These are phyloP conservation scores for Sanderia malayensis DNA, from an alignment of 30 jellyfish, hydroid and myxozoan genomes.

Conservation along the genomic window DNA sequence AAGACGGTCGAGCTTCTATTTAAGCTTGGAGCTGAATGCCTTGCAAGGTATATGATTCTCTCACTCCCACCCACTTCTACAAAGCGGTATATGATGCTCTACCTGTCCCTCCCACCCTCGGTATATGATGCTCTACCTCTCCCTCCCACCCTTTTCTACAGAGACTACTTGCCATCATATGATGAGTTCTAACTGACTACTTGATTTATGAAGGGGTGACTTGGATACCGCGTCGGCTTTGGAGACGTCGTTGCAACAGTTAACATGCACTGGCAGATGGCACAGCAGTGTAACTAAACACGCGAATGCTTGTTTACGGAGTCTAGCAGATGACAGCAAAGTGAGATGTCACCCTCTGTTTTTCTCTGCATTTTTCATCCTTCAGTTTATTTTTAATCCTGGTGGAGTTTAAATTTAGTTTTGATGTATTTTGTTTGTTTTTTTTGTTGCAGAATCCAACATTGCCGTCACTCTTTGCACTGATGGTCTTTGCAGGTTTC, in stretches of 20 bases:
- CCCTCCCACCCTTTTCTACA: too few relatives aligned
- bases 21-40: conserved; percentile 83
- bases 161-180: too few relatives aligned
- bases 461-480: conserved; percentile 63
- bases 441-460: conserved; percentile 72
- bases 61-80: too few relatives aligned
- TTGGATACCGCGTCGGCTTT: conserved; percentile 82
- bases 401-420: background rate
- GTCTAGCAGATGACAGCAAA: conserved; percentile 61
- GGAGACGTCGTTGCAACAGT: conserved; percentile 50
- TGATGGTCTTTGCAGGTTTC: conserved; percentile 94
- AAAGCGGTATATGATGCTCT: too few relatives aligned
- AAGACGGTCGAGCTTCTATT: conserved; percentile 58
- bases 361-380: background rate
- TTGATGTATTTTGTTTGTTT: background rate
- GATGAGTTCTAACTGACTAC: too few relatives aligned
- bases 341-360: too few relatives aligned
- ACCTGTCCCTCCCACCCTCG: too few relatives aligned
- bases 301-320: conserved; percentile 53
- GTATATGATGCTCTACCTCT: too few relatives aligned
- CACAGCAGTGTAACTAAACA: conserved; percentile 59
- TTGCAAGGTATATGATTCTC: conserved; percentile 84
- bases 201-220: conserved; percentile 51
- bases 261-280: conserved; percentile 68
- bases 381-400: background rate